Conservation (phyloP, 2,797 vertebrate genomes). For the Taeniopygia guttata region DNA sequence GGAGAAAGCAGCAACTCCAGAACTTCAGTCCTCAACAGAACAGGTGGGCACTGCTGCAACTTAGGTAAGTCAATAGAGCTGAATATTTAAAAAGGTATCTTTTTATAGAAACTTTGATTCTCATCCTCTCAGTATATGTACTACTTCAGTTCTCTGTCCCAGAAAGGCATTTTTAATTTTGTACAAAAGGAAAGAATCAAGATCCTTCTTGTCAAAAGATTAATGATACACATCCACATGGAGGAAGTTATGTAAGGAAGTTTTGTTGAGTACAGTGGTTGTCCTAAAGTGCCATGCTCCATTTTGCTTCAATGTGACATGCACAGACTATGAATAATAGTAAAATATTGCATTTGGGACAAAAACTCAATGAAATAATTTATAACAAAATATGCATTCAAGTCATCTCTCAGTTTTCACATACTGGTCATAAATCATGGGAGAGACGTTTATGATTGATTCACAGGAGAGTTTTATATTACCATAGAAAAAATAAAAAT, state of each 20-base stretch:
- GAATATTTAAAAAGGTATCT: background rate
- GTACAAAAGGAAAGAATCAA: background rate
- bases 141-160: background rate
- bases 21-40: background rate
- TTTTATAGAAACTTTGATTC: background rate
- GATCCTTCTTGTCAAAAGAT: background rate
- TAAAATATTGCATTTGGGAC: background rate
- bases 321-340: background rate
- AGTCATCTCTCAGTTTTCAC: background rate
- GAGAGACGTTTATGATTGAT: constrained; percentile 40
- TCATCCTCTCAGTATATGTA: background rate
- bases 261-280: background rate
- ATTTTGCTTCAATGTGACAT: background rate
- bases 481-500: background rate
- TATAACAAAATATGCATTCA: constrained; percentile 4
- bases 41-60: background rate
- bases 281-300: background rate
- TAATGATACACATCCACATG: background rate
- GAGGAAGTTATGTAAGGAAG: background rate
- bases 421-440: background rate
- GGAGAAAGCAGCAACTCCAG: background rate
- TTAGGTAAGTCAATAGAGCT: background rate
- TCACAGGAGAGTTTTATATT: constrained; percentile 19
- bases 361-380: constrained; percentile 7
- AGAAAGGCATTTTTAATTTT: background rate